Evolutionary conservation across 2,888 invertebrate species (phyloP), one percentile per base, ranked within the genome.

Genomic region (Podotricha telesiphe): DNA sequence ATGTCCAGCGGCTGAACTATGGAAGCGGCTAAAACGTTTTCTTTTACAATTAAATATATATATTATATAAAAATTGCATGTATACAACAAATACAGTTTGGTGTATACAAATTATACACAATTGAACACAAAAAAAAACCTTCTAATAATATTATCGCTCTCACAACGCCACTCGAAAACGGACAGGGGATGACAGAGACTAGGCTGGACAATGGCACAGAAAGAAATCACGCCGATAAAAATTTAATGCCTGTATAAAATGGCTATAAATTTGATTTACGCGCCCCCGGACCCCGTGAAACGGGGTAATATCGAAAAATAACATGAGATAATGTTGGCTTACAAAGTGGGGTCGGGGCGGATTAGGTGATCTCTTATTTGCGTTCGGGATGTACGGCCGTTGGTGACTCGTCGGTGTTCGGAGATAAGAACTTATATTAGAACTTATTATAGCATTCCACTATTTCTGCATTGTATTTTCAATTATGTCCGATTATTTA

Each of bases 221-320:
- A 89, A 87, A 89, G 87, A 91, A 91, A 90, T 89, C 87, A 85
- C 82, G 76, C 86, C 87, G 91, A 92, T 93, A 93, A 93, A 91
- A 91, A 87, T 90, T 90, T 91, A 91, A 92, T 92, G 88, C 86
- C 82, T 85, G 88, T 88, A 92, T 93, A 92, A 92, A 93, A 92
- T 86, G 87, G 88, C 88, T 79, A 91, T 93, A 92, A 93, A 91
- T 91, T 91, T 92, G 93, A 93, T 93, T 92, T 92, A 92, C 87
- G 90, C 79, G 82, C 81, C 86, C 86, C 84, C 79, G 80, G 78
- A 79, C 87, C 86, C 83, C 80, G 86, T 84, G 85, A 87, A 89
- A 89, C 84, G 86, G 90, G 89, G 92, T 91, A 90, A 92, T 91
- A 91, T 90, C 88, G 89, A 86, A 87, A 89, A 89, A 91, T 89